Percentiles rank a stretch among this genome's conserved stretches.
Evolutionary conservation across 2,113 vertebrate species (phyloP).

Genomic region (Microcebus ravelobensis): DNA sequence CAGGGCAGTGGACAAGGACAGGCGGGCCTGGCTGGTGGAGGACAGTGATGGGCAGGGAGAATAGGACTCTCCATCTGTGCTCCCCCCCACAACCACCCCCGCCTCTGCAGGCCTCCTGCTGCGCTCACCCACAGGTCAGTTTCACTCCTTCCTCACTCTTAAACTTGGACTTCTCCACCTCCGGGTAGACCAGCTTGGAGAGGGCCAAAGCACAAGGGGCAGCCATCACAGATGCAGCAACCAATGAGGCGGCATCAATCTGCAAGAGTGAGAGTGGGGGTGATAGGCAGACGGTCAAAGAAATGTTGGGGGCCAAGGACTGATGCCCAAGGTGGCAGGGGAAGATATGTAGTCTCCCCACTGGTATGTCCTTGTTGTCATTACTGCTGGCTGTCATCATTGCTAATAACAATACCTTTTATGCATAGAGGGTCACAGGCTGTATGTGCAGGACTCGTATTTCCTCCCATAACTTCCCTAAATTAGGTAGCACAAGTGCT

Average conservation of each 20-base stretch:
- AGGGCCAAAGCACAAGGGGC: constrained; percentile 95
- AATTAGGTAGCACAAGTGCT: not conserved
- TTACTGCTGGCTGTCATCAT: not conserved
- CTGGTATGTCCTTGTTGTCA: accelerated
- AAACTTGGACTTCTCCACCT: constrained; percentile 91
- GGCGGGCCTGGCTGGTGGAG: not conserved
- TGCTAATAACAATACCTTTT: not conserved
- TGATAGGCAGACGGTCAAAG: not conserved
- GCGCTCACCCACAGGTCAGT: constrained; percentile 77
- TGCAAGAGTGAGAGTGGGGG: constrained; percentile 68
- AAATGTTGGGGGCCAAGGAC: accelerated
- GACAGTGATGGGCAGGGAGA: accelerated
- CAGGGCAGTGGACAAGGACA: not conserved
- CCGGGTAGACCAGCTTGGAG: constrained; percentile 95
- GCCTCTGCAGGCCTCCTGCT: accelerated
- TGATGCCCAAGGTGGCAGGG: not conserved
- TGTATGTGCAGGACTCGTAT: accelerated
- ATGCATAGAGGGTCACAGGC: not conserved
- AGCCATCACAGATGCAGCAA: constrained; percentile 97
- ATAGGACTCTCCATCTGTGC: accelerated
- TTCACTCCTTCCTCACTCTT: constrained; percentile 84
- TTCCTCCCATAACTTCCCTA: not conserved
- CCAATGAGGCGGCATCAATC: constrained; percentile 93
- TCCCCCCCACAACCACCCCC: accelerated
- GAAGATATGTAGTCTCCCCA: accelerated